Base-by-base conservation (phyloP, 2,113 vertebrate genomes). In the Nycticorax nycticorax region DNA sequence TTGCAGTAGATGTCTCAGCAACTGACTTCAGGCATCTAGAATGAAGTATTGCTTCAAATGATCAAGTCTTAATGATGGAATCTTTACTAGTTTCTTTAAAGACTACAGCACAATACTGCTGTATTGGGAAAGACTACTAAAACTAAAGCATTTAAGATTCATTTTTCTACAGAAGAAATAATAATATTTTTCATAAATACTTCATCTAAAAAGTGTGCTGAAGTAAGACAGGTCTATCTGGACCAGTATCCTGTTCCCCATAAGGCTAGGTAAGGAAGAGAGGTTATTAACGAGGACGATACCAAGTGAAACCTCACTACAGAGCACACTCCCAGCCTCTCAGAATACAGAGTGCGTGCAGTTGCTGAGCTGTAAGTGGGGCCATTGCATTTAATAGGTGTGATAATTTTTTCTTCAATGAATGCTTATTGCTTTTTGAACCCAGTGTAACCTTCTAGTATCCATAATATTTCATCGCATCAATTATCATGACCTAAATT, bases 401-500 rank as follows among this genome's bases (percentile, higher is more conserved):
- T 71, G 35, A 19, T 74, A 14, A 17, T 30, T 68, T 73, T 82
- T 81, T 35, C 16, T 53, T 92, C 26, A 14, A 12, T 77, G 35
- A 52, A 28, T 62, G 26, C 17, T 66, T 72, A 27, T 3, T 52
- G 28, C n/a, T 55, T 86, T 92, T 59, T 86, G 59, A 89, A 80
- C 45, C 17, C 22, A 37, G 8, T 27, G 13, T 92, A 66, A 77
- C 39, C 7, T 93, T 33, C 32, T 81, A 63, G 41, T 69, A 62
- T 87, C 45, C n/a, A 4, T 93, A 64, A 45, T 12, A n/a, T 64
- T 79, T 88, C 17, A 62, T 7, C 69, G 39, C 50, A 83, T 64
- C 67, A 68, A 35, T 85, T 88, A 52, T 6, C 22, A 15, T 67
- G 53, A 56, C 71, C 66, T 85, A 85, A 76, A 90, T 85, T 88